Evolutionary conservation across 2,113 vertebrate species (phyloP), one percentile per base, ranked within the genome.

Genomic region (Gambusia affinis): DNA sequence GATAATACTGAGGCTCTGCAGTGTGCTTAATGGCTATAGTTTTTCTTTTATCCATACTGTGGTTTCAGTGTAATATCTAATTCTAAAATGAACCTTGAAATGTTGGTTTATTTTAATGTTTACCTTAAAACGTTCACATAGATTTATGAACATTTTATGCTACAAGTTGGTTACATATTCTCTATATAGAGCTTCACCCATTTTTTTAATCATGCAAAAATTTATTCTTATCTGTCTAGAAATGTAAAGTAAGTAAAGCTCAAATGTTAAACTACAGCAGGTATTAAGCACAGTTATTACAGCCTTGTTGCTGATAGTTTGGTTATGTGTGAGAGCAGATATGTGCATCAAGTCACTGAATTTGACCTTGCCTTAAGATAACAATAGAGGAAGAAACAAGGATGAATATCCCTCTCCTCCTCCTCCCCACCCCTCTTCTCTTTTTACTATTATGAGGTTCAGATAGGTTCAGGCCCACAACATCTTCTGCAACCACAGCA

Each of bases 391-490:
- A 76, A 30, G 71, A 30, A 44, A 66, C 22, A 66, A 44, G 37
- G 54, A 77, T 4, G 81, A 78, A 78, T 42, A 77, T 44, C 60
- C 35, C 4, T 5, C 29, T 57, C 42, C 63, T 11, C 42, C 63
- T 8, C 57, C 67, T 17, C 57, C 19, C 10, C 10, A 7, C 75
- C 67, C 6, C 39, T 69, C 66, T 60, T 39, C 61, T 61, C 28
- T 51, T 24, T 19, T 65, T 57, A 57, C 60, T 64, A 65, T 33
- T 60, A 71, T 76, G 79, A 75, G 44, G 63, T 76, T 85, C 5
- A 72, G 70, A 79, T 67, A 78, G 80, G 90, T 82, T 87, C 86
- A 80, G 61, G 60, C n/a, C 64, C 62, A 8, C 29, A 83, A 65
- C 30, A 67, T 87, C 84, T 65, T 24, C 77, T 51, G 72, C 68